A percentile compares a stretch with the other conserved stretches of the same genome.
phyloP scores from a whole-genome alignment of 1,140 invertebrate genomes.

The Pseudobourletiella spinata region DNA sequence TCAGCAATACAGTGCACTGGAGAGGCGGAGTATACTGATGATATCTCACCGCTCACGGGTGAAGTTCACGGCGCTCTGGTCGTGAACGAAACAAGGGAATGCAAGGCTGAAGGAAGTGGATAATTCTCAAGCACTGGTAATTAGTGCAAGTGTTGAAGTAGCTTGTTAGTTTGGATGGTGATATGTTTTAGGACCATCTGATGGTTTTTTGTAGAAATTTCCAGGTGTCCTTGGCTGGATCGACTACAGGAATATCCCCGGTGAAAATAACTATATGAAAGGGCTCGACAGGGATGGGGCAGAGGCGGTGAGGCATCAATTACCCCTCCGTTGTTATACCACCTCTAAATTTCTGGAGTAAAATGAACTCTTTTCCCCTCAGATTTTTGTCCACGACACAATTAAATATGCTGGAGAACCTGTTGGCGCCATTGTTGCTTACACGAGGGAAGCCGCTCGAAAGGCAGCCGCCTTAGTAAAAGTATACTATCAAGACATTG shows the following conservation, averaged over 20 bases:
- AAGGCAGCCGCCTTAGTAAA: constrained; percentile 42
- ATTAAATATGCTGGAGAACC: constrained; percentile 51
- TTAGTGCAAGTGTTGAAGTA: neutral
- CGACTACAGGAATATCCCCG: constrained; percentile 42
- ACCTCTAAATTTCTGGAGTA: neutral
- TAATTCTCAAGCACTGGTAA: constrained; percentile 38
- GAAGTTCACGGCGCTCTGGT: constrained; percentile 42
- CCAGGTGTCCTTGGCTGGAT: constrained; percentile 42
- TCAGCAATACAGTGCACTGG: constrained; percentile 41
- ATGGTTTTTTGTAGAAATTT: constrained; percentile 28
- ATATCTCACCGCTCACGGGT: constrained; percentile 39
- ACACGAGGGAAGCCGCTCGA: constrained; percentile 40
- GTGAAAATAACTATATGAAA: constrained; percentile 37
- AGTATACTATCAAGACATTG: constrained; percentile 40
- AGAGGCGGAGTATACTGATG: constrained; percentile 46
- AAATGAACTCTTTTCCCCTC: neutral
- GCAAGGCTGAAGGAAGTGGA: constrained; percentile 39
- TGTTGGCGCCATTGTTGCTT: constrained; percentile 44
- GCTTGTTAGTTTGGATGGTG: neutral
- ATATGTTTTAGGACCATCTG: constrained; percentile 3
- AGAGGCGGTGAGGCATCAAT: constrained; percentile 37
- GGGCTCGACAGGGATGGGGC: constrained; percentile 5
- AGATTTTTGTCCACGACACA: constrained; percentile 45
- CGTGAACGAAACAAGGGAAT: constrained; percentile 35
- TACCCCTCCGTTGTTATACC: neutral